Evolutionary conservation across 1,140 invertebrate species (phyloP).

Genomic region (Microplitis mediator): DNA sequence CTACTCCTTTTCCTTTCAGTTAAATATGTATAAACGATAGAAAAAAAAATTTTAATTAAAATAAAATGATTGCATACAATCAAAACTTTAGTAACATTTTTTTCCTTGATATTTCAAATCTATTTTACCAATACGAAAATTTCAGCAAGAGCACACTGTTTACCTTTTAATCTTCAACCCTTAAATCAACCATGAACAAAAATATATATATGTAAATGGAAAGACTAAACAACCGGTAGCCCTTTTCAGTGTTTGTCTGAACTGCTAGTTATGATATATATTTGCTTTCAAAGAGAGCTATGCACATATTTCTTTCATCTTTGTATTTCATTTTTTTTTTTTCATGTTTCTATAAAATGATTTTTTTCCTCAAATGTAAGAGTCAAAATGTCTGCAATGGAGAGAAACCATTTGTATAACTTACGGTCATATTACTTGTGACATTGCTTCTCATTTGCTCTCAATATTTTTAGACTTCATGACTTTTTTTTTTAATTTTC

Average conservation of each 20-base stretch:
- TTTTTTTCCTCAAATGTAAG: constrained; percentile 22
- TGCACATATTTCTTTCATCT: constrained; percentile 22
- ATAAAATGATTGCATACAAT: too few relatives aligned
- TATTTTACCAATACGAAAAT: too few relatives aligned
- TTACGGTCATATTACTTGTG: constrained; percentile 40
- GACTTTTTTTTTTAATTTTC: constrained; percentile 27
- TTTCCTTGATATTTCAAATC: too few relatives aligned
- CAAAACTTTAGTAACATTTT: too few relatives aligned
- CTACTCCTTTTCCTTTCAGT: too few relatives aligned
- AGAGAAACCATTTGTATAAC: constrained; percentile 43
- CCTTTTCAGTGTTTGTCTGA: constrained; percentile 28
- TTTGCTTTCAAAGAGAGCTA: constrained; percentile 45
- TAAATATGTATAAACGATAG: too few relatives aligned
- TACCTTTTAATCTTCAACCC: too few relatives aligned
- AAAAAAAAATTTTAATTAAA: too few relatives aligned
- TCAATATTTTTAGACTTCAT: constrained; percentile 1
- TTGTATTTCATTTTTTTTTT: constrained; percentile 23
- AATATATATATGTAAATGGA: constrained; percentile 23
- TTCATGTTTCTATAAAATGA: constrained; percentile 7
- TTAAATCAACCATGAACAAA: too few relatives aligned
- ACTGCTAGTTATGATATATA: constrained; percentile 37
- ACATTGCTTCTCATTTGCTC: constrained; percentile 5
- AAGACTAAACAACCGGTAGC: constrained; percentile 28
- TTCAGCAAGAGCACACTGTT: too few relatives aligned
- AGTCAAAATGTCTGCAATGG: constrained; percentile 26